Evolutionary conservation across 2,888 invertebrate species (phyloP), one percentile per base, ranked within the genome.

Genomic region (Andrena dorsata): DNA sequence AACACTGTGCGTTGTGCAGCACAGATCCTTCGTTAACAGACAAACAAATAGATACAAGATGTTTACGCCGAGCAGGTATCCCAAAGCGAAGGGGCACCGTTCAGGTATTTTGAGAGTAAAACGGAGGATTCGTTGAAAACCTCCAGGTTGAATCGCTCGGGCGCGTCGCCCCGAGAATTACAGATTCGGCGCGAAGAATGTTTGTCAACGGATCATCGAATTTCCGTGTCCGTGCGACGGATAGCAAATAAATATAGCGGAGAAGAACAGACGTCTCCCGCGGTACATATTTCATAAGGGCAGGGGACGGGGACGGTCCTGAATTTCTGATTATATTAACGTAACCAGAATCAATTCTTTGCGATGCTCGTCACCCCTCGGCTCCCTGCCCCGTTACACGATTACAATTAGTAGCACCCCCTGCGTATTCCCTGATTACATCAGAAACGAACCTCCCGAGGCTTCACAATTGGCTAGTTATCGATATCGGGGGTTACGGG

Each of bases 321-420:
- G 79, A 80, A 82, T 83, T 80, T 80, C 82, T 81, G 80, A 85
- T 83, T 76, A 75, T 85, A 86, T 86, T 88, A 88, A 79, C 82
- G 77, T 83, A 81, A 82, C 72, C 77, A 77, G 74, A 85, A 80
- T 83, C 82, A 86, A 88, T 88, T 88, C 85, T 82, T 80, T 76
- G 87, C 76, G 78, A 84, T 80, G 81, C 82, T 70, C 83, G 79
- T 73, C 80, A 74, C 78, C 86, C 86, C 76, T 76, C 70, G 28
- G 61, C 58, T 35, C 20, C 78, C 73, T 66, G 71, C 70, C 65
- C 82, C 58, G 85, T 88, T 88, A 88, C 72, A 80, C 88, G 88
- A 88, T 88, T 88, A 88, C 83, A 86, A 88, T 88, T 88, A 88
- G 86, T 51, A 78, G 76, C 80, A 71, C 73, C 86, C 79, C 83